Evolutionary conservation across 2,113 vertebrate genomes (phyloP), one percentile per base, ranked within the genome.

Genomic region (Pteruthius melanotis): DNA sequence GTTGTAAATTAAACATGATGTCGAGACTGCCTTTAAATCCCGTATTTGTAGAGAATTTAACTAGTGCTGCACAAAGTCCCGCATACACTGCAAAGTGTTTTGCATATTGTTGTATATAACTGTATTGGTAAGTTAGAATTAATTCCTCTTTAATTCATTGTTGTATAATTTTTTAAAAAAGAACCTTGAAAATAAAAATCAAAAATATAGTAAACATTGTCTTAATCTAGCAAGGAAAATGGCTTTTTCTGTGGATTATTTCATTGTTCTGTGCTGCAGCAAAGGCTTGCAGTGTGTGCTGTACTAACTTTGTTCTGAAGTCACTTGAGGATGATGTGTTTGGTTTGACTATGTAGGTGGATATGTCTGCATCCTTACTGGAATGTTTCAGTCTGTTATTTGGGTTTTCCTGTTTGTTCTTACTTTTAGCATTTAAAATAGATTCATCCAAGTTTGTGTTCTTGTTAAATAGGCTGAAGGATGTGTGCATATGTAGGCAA

Each of bases 401-500:
- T 77, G 83, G 33, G 15, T 9, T 57, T 68, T 59, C 59, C 63
- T 2, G 19, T 61, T 75, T 45, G 3, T 63, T 69, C 33, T 76
- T 68, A 17, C 31, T 83, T 70, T 75, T 37, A 63, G 24, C 7
- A 42, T 45, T 71, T 49, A 68, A 75, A 56, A 40, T 27, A 71
- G 21, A 24, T 63, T 75, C 71, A 9, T 56, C 7, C 13, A n/a
- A 6, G 27, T 65, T 61, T 77, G 19, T 21, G 7, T 30, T 42
- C 13, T 56, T 50, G n/a, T n/a, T 50, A 59, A 81, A 30, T 39
- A 61, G 40, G 22, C 45, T 64, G 37, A 65, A 72, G 40, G 24
- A 31, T 66, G 9, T 31, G 13, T 52, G 5, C 30, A 20, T 30
- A 18, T 6, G 0, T 40, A 24, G 28, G 10, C 0, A 0, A 64